phyloP scores from a whole-genome alignment of 2,888 invertebrate species.

The Drosophila fulvimacula region DNA sequence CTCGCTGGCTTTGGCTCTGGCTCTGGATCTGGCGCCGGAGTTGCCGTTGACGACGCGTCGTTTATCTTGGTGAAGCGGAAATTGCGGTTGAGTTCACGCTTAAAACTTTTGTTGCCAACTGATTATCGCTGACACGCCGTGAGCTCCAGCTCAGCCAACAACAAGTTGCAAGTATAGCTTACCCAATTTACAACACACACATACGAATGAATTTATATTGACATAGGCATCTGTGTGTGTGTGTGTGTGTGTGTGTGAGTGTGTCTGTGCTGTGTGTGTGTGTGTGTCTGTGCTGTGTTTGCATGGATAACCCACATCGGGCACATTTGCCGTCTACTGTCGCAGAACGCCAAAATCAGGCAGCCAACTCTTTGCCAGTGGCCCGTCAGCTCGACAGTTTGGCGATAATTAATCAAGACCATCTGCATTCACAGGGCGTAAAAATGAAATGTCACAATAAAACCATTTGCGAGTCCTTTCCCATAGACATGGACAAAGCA shows the following conservation, averaged over 20 bases:
- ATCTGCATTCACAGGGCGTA: slow-evolving; percentile 70
- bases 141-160: slow-evolving; percentile 28
- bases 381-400: slow-evolving; percentile 53
- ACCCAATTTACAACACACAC: slow-evolving; percentile 22
- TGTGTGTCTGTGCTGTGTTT: not conserved
- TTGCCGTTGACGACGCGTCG: slow-evolving; percentile 41
- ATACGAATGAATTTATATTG: not conserved
- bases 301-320: slow-evolving; percentile 31
- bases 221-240: not conserved
- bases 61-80: slow-evolving; percentile 67
- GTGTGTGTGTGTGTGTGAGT: not conserved
- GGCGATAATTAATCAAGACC: slow-evolving; percentile 72
- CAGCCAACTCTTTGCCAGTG: slow-evolving; percentile 54
- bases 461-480: slow-evolving; percentile 66
- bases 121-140: slow-evolving; percentile 64
- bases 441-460: slow-evolving; percentile 72
- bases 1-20: not conserved
- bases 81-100: slow-evolving; percentile 66
- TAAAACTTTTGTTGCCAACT: slow-evolving; percentile 69
- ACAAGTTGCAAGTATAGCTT: slow-evolving; percentile 58
- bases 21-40: slow-evolving; percentile 17
- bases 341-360: slow-evolving; percentile 53
- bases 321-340: slow-evolving; percentile 56
- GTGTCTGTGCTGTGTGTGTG: not conserved
- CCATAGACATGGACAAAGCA: slow-evolving; percentile 23